Evolutionary conservation across 2,113 vertebrate genomes (phyloP).

Genomic region (Thymallus thymallus): DNA sequence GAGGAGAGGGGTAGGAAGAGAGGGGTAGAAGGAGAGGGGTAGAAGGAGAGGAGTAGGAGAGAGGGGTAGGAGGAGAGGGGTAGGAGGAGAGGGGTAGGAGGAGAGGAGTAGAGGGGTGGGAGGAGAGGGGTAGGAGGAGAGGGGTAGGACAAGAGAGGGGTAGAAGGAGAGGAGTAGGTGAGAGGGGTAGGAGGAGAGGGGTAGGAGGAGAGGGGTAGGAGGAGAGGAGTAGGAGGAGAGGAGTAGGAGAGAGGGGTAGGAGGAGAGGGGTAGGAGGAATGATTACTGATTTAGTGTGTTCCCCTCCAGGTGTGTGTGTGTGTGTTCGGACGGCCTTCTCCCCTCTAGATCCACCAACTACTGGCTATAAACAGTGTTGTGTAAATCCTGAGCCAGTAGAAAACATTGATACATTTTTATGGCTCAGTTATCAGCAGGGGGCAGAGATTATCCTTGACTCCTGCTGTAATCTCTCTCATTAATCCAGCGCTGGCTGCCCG

Average conservation of each 20-base stretch:
- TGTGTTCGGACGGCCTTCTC: background rate
- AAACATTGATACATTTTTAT: slow-evolving; percentile 13
- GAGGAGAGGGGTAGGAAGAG: background rate
- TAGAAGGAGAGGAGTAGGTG: too few species aligned
- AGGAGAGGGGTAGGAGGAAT: background rate
- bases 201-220: too few species aligned
- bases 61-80: too few species aligned
- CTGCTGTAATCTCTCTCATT: background rate
- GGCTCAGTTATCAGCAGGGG: slow-evolving; percentile 12
- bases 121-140: background rate
- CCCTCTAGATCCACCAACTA: background rate
- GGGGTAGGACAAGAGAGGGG: background rate
- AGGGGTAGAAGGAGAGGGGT: too few species aligned
- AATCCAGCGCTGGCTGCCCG: background rate
- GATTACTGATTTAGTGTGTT: background rate
- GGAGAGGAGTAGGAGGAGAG: too few species aligned
- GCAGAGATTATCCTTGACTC: slow-evolving; percentile 16
- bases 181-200: too few species aligned
- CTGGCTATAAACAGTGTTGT: background rate
- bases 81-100: too few species aligned
- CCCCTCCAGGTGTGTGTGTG: background rate
- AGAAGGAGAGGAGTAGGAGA: too few species aligned
- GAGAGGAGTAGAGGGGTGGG: too few species aligned
- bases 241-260: background rate
- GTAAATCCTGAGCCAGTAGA: slow-evolving; percentile 7